phyloP scores from a whole-genome alignment of 2,797 vertebrate genomes.

The Myripristis jacobus region DNA sequence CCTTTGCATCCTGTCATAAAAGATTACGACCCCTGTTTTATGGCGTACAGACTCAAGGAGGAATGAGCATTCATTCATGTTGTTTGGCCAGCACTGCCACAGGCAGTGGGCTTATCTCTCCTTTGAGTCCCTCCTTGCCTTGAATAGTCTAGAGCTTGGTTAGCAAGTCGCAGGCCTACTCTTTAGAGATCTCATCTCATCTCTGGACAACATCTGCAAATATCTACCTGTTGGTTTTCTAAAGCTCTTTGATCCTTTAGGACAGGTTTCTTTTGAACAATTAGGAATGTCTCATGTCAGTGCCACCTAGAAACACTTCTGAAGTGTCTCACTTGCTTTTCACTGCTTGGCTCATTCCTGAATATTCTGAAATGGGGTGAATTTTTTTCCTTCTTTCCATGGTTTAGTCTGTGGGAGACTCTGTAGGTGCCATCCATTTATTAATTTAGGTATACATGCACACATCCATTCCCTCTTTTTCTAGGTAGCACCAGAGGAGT shows the following conservation, averaged over 20 bases:
- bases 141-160: slow-evolving; percentile 81
- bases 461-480: slow-evolving; percentile 10
- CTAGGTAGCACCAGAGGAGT: slow-evolving; percentile 98
- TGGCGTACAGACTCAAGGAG: slow-evolving; percentile 88
- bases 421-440: neutral
- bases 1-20: slow-evolving; percentile 98
- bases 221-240: slow-evolving; percentile 72
- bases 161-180: slow-evolving; percentile 75
- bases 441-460: neutral
- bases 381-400: neutral
- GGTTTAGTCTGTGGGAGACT: too few relatives aligned
- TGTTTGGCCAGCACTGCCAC: slow-evolving; percentile 87
- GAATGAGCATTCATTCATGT: slow-evolving; percentile 91
- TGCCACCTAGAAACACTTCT: slow-evolving; percentile 26
- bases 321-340: slow-evolving; percentile 10
- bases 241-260: slow-evolving; percentile 75
- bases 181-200: slow-evolving; percentile 81
- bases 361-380: slow-evolving; percentile 1
- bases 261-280: slow-evolving; percentile 51
- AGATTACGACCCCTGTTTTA: slow-evolving; percentile 95
- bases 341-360: neutral
- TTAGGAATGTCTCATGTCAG: slow-evolving; percentile 50
- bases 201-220: slow-evolving; percentile 80
- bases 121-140: slow-evolving; percentile 83
- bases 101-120: slow-evolving; percentile 87